phyloP scores from a whole-genome alignment of 2,797 vertebrate genomes.

The Chelon labrosus region DNA sequence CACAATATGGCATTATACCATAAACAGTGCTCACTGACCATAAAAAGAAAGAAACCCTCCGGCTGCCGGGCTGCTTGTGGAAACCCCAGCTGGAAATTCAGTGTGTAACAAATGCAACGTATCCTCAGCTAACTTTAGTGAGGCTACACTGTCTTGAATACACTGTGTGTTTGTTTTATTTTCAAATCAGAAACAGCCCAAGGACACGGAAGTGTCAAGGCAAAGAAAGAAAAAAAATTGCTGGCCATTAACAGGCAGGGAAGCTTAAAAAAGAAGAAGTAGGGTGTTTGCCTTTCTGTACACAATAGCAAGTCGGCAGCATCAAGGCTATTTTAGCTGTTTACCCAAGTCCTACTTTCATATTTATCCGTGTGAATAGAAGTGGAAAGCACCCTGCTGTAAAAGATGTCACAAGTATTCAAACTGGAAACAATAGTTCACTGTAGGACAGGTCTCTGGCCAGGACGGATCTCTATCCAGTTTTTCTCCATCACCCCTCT shows the following conservation, averaged over 20 bases:
- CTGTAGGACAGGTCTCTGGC: neutral
- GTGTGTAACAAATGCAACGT: constrained; percentile 29
- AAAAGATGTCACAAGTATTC: constrained; percentile 1
- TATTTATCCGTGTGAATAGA: constrained; percentile 4
- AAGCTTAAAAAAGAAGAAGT: constrained; percentile 80
- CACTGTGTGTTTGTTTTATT: constrained; percentile 23
- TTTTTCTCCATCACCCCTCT: constrained; percentile 1
- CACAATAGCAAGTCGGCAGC: constrained; percentile 22
- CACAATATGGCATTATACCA: constrained; percentile 4
- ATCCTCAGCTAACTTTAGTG: constrained; percentile 10
- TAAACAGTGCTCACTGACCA: constrained; percentile 49
- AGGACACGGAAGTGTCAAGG: constrained; percentile 69
- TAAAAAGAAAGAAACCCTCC: constrained; percentile 14
- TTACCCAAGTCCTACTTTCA: constrained; percentile 18
- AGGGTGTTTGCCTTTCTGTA: constrained; percentile 52
- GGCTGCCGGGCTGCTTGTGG: constrained; percentile 33
- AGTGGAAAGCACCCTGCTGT: neutral
- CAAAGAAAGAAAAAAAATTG: constrained; percentile 12
- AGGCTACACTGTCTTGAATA: constrained; percentile 15
- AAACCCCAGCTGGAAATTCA: constrained; percentile 48
- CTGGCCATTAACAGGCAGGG: constrained; percentile 47
- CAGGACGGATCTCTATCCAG: neutral
- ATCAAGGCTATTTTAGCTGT: neutral
- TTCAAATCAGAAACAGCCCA: constrained; percentile 39
- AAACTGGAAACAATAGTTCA: constrained; percentile 26